phyloP scores from a whole-genome alignment of 2,797 vertebrate species.

The Lemur catta region DNA sequence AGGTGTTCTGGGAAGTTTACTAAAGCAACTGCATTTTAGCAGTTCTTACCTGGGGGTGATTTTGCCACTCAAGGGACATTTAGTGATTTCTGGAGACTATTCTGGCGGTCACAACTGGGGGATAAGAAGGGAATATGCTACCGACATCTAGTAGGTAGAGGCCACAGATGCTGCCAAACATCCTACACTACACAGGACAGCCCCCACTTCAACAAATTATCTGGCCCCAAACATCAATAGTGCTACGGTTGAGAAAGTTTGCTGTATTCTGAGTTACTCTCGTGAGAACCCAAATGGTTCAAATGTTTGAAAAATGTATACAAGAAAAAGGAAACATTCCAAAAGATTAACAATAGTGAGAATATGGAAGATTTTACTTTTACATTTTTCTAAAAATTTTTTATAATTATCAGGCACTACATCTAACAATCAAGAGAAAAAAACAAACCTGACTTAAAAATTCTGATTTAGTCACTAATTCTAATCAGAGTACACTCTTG shows the following conservation, averaged over 20 bases:
- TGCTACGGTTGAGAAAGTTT: not conserved
- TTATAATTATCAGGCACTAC: not conserved
- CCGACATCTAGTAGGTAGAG: not conserved
- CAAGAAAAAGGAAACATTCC: not conserved
- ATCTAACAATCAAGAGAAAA: not conserved
- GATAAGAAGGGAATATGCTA: not conserved
- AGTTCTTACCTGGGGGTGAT: not conserved
- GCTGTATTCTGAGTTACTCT: not conserved
- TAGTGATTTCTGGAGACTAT: not conserved
- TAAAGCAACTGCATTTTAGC: not conserved
- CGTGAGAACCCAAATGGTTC: slow-evolving; percentile 8
- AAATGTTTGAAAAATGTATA: not conserved
- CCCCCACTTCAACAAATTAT: not conserved
- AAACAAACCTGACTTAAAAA: not conserved
- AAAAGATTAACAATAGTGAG: not conserved
- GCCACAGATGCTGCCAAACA: not conserved
- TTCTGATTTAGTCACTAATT: not conserved
- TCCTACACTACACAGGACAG: not conserved
- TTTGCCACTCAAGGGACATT: not conserved
- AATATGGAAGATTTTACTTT: not conserved
- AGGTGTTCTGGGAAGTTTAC: not conserved
- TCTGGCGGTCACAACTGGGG: not conserved
- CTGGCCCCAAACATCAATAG: not conserved
- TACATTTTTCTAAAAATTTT: not conserved
- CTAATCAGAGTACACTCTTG: not conserved